These are phyloP conservation scores for Helarctos malayanus DNA, from an alignment of 2,797 vertebrate species.

Conservation along the genomic window DNA sequence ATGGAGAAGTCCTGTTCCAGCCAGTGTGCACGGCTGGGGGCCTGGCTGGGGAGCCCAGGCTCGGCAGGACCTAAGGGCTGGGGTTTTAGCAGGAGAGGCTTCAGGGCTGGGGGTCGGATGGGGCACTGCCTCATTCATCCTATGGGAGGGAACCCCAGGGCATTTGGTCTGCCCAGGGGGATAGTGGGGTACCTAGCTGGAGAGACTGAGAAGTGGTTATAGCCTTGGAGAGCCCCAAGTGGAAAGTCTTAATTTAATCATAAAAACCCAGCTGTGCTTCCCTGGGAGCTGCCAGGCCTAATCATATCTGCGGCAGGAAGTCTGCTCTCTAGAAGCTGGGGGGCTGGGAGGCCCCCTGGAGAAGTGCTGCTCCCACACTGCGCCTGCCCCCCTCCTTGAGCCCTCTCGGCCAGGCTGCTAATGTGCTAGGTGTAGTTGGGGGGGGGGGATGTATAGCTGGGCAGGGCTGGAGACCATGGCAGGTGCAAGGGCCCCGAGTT, in stretches of 20 bases:
- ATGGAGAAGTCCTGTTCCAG: not conserved
- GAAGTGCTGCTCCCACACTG: not conserved
- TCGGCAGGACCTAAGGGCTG: not conserved
- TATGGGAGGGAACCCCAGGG: not conserved
- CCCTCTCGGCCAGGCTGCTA: not conserved
- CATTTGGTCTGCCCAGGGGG: not conserved
- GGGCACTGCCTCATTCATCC: not conserved
- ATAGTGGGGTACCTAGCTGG: not conserved
- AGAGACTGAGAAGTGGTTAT: not conserved
- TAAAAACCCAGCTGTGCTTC: not conserved
- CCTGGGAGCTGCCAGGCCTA: not conserved
- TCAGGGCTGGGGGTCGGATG: rapidly evolving
- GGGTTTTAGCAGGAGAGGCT: not conserved
- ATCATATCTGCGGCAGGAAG: not conserved
- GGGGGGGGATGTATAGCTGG: rapidly evolving
- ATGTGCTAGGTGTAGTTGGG: rapidly evolving
- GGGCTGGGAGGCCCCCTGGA: not conserved
- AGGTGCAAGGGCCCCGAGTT: not conserved
- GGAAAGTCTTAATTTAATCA: constrained; percentile 41
- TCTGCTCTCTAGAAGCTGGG: not conserved
- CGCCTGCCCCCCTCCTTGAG: not conserved
- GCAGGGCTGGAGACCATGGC: not conserved
- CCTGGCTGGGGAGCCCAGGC: not conserved
- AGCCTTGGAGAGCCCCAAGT: not conserved
- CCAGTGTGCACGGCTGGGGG: not conserved